Evolutionary conservation across 2,888 invertebrate species (phyloP).

Genomic region (Alloplasta piceator): DNA sequence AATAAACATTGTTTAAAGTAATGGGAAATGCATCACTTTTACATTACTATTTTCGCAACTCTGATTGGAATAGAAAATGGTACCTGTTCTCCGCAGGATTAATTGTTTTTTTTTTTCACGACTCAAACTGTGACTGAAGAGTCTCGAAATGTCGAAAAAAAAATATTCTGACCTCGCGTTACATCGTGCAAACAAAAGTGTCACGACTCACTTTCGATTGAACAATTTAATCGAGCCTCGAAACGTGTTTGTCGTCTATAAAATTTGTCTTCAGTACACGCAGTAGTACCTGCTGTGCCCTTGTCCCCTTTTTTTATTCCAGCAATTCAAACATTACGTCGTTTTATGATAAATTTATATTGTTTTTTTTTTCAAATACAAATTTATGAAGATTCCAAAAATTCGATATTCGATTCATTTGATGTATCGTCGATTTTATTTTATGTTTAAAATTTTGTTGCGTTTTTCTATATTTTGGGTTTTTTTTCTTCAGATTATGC

Average conservation of each 20-base stretch:
- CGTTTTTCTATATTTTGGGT: not conserved
- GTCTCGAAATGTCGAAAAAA: slow-evolving; percentile 26
- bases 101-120: not conserved
- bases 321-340: slow-evolving; percentile 37
- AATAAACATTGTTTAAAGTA: too few species aligned
- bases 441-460: slow-evolving; percentile 16
- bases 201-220: slow-evolving; percentile 54
- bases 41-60: too few species aligned
- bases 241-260: slow-evolving; percentile 28
- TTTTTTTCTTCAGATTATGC: slow-evolving; percentile 72
- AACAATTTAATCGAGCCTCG: slow-evolving; percentile 42
- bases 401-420: too few species aligned
- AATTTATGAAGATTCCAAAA: too few species aligned
- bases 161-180: slow-evolving; percentile 34
- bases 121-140: slow-evolving; percentile 4
- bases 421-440: not conserved
- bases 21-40: too few species aligned
- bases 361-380: not conserved
- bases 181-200: slow-evolving; percentile 27
- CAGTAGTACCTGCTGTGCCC: slow-evolving; percentile 36
- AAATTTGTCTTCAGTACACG: slow-evolving; percentile 41
- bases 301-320: slow-evolving; percentile 57
- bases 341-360: slow-evolving; percentile 41
- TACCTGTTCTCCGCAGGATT: not conserved
- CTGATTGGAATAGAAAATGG: slow-evolving; percentile 3